These are phyloP conservation scores for Mya arenaria DNA, from an alignment of 1,140 invertebrate species.

Conservation along the genomic window DNA sequence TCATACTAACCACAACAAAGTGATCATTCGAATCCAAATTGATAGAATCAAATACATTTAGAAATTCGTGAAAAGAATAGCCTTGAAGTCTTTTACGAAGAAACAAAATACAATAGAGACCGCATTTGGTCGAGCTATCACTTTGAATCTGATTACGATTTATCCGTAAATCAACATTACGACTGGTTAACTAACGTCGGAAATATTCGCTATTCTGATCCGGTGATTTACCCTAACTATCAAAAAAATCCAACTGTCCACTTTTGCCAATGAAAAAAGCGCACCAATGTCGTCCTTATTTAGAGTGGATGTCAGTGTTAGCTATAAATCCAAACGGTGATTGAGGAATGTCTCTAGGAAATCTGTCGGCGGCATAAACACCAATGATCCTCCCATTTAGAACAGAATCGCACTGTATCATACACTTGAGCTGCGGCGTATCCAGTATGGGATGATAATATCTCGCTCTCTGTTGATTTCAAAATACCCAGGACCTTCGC, in stretches of 20 bases:
- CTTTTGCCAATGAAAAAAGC: slow-evolving; percentile 17
- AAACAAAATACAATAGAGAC: slow-evolving; percentile 29
- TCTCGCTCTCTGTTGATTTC: slow-evolving; percentile 42
- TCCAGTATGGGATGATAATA: slow-evolving; percentile 31
- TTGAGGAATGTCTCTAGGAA: not conserved
- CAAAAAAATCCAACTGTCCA: slow-evolving; percentile 31
- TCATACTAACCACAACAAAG: too few relatives aligned
- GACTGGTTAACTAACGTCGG: not conserved
- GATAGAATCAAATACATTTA: not conserved
- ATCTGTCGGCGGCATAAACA: slow-evolving; percentile 29
- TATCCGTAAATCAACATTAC: not conserved
- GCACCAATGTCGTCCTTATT: slow-evolving; percentile 22
- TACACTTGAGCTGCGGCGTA: slow-evolving; percentile 28
- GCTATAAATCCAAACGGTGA: slow-evolving; percentile 36
- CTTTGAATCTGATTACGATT: slow-evolving; percentile 33
- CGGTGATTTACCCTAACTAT: not conserved
- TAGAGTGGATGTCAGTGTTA: slow-evolving; percentile 2
- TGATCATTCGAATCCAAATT: slow-evolving; percentile 3
- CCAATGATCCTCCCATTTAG: slow-evolving; percentile 7
- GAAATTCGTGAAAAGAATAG: slow-evolving; percentile 4
- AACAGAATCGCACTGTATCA: slow-evolving; percentile 8
- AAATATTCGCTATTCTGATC: not conserved
- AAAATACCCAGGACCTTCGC: slow-evolving; percentile 29
- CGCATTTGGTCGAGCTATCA: slow-evolving; percentile 12
- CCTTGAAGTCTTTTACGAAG: slow-evolving; percentile 22